phyloP scores from a whole-genome alignment of 1,140 invertebrate species.

The Cydia pomonella region DNA sequence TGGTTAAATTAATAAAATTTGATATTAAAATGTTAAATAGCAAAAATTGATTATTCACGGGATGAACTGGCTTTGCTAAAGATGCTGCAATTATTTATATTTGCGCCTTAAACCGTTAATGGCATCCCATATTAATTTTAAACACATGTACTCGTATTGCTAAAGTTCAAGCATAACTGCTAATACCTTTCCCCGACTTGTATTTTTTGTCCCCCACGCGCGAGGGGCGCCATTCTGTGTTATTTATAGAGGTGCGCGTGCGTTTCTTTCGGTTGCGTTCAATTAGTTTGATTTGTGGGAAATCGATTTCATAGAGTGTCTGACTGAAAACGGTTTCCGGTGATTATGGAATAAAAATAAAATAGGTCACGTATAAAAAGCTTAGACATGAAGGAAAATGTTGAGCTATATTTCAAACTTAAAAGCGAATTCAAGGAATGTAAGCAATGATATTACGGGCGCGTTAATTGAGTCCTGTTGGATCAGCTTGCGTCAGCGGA shows the following conservation, averaged over 20 bases:
- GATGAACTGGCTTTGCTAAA: neutral
- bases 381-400: neutral
- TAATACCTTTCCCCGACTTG: constrained; percentile 22
- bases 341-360: constrained; percentile 14
- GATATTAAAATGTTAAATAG: neutral
- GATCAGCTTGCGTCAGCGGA: too few relatives aligned
- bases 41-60: neutral
- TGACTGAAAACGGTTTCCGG: constrained; percentile 1
- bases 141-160: constrained; percentile 25
- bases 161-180: constrained; percentile 27
- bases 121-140: constrained; percentile 4
- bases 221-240: constrained; percentile 55
- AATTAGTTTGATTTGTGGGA: constrained; percentile 76
- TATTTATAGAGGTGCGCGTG: constrained; percentile 65
- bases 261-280: constrained; percentile 61
- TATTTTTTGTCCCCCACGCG: constrained; percentile 30
- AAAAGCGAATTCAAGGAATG: neutral
- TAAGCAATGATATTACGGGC: too few relatives aligned
- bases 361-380: neutral
- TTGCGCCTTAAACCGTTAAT: neutral
- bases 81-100: neutral
- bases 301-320: constrained; percentile 68
- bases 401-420: neutral
- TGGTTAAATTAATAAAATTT: too few relatives aligned
- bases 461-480: too few relatives aligned